A percentile compares a stretch with the other conserved stretches of the same genome.
Conservation (phyloP, 2,888 invertebrate species). For the Papilio gigon region DNA sequence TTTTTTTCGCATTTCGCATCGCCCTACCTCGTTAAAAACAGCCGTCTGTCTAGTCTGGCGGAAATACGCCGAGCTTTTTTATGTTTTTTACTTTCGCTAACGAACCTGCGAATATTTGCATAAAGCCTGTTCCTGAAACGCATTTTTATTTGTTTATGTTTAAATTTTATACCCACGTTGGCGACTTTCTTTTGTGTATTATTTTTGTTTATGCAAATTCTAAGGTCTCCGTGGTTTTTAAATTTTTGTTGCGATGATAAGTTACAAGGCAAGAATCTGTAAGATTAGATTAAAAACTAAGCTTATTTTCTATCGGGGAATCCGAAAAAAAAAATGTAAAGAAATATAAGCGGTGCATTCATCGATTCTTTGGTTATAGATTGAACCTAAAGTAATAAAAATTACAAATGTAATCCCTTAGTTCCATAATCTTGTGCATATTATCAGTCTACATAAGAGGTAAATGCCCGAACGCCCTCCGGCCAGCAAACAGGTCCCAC, state of each 20-base stretch:
- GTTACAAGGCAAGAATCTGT: no score
- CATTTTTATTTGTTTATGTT: constrained; percentile 23
- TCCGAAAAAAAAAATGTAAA: no score
- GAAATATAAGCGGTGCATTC: no score
- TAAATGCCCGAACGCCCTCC: constrained; percentile 30
- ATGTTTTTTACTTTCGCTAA: constrained; percentile 29
- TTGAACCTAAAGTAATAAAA: no score
- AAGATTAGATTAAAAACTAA: no score
- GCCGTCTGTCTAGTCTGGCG: constrained; percentile 38
- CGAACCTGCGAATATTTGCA: constrained; percentile 38
- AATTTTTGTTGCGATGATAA: no score
- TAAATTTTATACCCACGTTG: constrained; percentile 8
- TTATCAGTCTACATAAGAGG: constrained; percentile 23
- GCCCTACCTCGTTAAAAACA: constrained; percentile 39
- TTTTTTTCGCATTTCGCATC: constrained; percentile 25
- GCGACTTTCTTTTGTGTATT: no score
- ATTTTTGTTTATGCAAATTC: no score
- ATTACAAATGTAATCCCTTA: background rate
- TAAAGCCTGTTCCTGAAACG: constrained; percentile 20
- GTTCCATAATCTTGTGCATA: background rate
- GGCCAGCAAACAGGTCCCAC: constrained; percentile 19
- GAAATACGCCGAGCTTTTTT: constrained; percentile 32
- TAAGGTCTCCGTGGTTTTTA: no score
- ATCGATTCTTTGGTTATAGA: no score
- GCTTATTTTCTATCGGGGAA: no score